Conservation (phyloP, 2,888 invertebrate genomes). For the Andricus curvator region DNA sequence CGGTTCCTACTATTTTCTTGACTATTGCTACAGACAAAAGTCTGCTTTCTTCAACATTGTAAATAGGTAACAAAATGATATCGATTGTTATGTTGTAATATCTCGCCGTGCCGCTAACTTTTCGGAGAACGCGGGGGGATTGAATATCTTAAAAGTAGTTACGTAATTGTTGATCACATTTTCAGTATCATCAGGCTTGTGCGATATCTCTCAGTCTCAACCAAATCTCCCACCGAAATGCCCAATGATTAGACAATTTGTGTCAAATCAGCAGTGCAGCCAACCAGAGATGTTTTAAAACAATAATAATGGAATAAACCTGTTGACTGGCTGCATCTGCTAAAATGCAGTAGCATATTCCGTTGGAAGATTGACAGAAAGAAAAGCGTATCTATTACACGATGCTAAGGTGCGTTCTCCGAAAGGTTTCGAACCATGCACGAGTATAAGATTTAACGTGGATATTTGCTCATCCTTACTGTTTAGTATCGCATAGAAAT, state of each 20-base stretch:
- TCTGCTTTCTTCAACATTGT: conserved; percentile 75
- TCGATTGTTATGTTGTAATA: conserved; percentile 68
- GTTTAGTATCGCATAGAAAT: conserved; percentile 18
- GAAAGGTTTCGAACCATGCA: neutral
- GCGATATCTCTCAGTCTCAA: neutral
- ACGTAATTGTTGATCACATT: conserved; percentile 11
- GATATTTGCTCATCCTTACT: conserved; percentile 9
- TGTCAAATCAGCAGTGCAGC: neutral
- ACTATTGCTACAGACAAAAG: conserved; percentile 75
- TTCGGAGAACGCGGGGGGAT: neutral
- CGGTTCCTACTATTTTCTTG: conserved; percentile 46
- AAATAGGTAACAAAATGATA: conserved; percentile 78
- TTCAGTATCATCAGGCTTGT: conserved; percentile 8
- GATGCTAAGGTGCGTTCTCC: conserved; percentile 4
- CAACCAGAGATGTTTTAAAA: too few species aligned
- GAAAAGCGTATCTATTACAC: neutral
- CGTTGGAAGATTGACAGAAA: neutral
- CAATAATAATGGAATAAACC: too few species aligned
- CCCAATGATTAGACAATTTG: neutral
- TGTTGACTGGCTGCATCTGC: too few species aligned
- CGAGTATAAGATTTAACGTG: neutral
- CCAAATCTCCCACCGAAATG: neutral
- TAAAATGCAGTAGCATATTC: neutral
- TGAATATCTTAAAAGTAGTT: conserved; percentile 51
- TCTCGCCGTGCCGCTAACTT: conserved; percentile 3